Evolutionary conservation across 35 echinoderm and acorn worm species (phyloP).

Genomic region (Chiridota heheva): DNA sequence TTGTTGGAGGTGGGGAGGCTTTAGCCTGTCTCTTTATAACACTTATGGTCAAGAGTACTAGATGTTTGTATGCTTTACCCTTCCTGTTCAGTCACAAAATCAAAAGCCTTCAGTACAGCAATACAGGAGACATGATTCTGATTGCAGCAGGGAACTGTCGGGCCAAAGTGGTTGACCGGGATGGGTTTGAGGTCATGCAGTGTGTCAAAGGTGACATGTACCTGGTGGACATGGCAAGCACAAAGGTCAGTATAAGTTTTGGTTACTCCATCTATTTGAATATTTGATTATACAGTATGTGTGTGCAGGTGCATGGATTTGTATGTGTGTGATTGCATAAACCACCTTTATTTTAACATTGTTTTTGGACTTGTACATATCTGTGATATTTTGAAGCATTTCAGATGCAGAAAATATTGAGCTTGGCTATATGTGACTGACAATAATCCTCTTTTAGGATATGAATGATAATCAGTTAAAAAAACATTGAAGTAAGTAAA

Average conservation of each 20-base stretch:
- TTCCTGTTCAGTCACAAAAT: slow-evolving; percentile 79
- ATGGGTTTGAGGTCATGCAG: slow-evolving; percentile 98
- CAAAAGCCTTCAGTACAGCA: slow-evolving; percentile 86
- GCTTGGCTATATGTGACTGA: no score
- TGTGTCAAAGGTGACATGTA: slow-evolving; percentile 87
- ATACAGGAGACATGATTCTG: slow-evolving; percentile 84
- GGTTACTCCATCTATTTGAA: not conserved
- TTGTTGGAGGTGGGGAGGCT: no score
- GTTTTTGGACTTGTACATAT: no score
- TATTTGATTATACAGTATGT: not conserved
- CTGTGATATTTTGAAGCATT: no score
- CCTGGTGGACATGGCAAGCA: slow-evolving; percentile 96
- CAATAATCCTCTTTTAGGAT: no score
- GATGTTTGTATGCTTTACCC: no score
- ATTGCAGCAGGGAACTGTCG: slow-evolving; percentile 84
- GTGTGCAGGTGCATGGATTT: not conserved
- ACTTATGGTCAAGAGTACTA: no score
- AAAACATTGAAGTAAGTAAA: no score
- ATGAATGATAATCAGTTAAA: no score
- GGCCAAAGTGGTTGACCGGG: slow-evolving; percentile 91
- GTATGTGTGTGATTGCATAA: not conserved
- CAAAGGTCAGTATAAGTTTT: slow-evolving; percentile 57
- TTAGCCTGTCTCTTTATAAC: no score
- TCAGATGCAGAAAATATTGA: no score
- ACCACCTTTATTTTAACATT: no score